Conservation (phyloP, 2,113 vertebrate genomes). For the Amphiprion percula region DNA sequence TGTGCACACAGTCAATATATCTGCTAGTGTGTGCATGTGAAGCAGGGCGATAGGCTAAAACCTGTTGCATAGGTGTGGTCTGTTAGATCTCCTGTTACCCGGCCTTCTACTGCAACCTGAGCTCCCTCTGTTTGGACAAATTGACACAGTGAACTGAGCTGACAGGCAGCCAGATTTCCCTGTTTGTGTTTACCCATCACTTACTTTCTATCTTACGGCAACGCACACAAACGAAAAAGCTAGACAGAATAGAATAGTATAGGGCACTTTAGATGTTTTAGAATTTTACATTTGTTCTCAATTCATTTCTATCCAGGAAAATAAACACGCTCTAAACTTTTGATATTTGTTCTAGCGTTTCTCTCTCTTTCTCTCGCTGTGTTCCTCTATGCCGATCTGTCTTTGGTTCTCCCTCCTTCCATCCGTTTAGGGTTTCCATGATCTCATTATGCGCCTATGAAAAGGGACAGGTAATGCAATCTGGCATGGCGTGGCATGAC, state of each 20-base stretch:
- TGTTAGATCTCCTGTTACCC: conserved; percentile 82
- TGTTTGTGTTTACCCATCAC: conserved; percentile 10
- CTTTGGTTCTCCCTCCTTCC: conserved; percentile 59
- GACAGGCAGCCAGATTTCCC: conserved; percentile 85
- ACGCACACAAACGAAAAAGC: not conserved
- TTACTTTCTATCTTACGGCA: conserved; percentile 31
- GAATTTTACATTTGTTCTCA: not conserved
- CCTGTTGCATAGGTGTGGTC: conserved; percentile 82
- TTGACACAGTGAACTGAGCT: conserved; percentile 90
- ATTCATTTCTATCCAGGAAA: not conserved
- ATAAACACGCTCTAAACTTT: not conserved
- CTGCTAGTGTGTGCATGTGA: conserved; percentile 59
- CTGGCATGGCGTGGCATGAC: conserved; percentile 83
- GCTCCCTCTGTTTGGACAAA: conserved; percentile 87
- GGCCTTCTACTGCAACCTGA: conserved; percentile 85
- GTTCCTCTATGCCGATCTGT: not conserved
- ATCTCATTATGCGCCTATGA: conserved; percentile 94
- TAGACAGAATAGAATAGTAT: not conserved
- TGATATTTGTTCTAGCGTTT: not conserved
- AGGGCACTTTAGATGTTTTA: too few relatives aligned
- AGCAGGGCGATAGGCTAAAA: conserved; percentile 75
- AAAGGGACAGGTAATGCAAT: conserved; percentile 93
- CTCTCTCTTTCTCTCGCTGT: not conserved
- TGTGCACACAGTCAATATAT: not conserved
- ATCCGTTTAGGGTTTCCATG: conserved; percentile 93